phyloP scores from a whole-genome alignment of 2,113 vertebrate species.

The Henicopernis longicauda region DNA sequence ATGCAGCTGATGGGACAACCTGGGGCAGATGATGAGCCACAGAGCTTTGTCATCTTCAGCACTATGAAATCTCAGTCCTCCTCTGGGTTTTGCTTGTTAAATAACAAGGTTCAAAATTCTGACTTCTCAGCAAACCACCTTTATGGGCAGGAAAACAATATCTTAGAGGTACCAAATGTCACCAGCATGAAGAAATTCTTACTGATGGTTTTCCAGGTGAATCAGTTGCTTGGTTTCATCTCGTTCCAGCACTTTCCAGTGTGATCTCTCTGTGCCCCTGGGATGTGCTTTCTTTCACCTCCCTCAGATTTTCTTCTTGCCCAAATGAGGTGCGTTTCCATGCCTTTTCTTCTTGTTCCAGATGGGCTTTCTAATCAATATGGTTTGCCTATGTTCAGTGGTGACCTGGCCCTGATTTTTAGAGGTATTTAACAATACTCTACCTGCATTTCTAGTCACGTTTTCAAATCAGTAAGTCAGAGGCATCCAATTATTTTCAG shows the following conservation, averaged over 20 bases:
- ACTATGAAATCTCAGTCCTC: neutral
- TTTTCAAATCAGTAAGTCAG: neutral
- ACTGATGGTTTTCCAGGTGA: neutral
- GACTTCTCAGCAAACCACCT: neutral
- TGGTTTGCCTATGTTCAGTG: neutral
- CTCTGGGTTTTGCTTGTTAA: neutral
- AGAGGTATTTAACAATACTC: neutral
- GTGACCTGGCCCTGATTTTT: neutral
- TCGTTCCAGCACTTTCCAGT: neutral
- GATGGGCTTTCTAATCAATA: neutral
- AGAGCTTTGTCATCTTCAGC: neutral
- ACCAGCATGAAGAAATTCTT: neutral
- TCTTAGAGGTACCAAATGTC: neutral
- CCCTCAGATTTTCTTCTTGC: neutral
- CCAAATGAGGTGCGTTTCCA: neutral
- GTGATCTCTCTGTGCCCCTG: neutral
- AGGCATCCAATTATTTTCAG: neutral
- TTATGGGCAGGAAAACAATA: neutral
- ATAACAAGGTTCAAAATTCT: neutral
- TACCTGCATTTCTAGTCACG: accelerated
- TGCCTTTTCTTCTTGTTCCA: neutral
- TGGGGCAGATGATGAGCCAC: neutral
- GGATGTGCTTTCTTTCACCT: neutral
- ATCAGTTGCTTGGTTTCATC: neutral
- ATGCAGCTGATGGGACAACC: neutral